Percentiles rank a stretch among this genome's conserved stretches.
phyloP scores from a whole-genome alignment of 2,888 invertebrate species.

The Lasius platythorax region DNA sequence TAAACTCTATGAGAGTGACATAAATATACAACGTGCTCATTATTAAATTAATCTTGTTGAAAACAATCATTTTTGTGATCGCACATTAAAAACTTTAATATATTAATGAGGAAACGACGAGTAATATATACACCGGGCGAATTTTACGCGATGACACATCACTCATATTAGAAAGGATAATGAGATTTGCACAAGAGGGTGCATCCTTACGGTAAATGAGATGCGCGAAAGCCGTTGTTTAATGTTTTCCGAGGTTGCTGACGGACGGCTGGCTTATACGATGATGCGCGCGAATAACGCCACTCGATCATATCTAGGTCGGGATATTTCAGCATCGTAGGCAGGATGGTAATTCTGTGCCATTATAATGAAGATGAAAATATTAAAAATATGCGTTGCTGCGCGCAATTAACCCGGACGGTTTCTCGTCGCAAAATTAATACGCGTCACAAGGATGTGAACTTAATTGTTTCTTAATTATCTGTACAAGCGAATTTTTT shows the following conservation, averaged over 20 bases:
- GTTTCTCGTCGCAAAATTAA: slow-evolving; percentile 3
- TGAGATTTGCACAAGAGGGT: slow-evolving; percentile 62
- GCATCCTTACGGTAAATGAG: slow-evolving; percentile 45
- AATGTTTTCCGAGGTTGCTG: slow-evolving; percentile 47
- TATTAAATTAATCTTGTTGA: neutral
- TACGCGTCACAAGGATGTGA: neutral
- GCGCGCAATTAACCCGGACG: slow-evolving; percentile 27
- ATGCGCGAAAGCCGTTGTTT: slow-evolving; percentile 50
- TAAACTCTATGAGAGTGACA: neutral
- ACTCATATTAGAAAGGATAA: slow-evolving; percentile 61
- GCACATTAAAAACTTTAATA: slow-evolving; percentile 5
- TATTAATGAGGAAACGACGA: slow-evolving; percentile 19
- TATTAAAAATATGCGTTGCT: slow-evolving; percentile 38
- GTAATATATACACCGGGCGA: slow-evolving; percentile 3
- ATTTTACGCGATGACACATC: slow-evolving; percentile 46
- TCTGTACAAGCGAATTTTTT: neutral
- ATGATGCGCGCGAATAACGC: slow-evolving; percentile 56
- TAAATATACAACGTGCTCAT: neutral
- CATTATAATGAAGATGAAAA: slow-evolving; percentile 28
- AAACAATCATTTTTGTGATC: slow-evolving; percentile 15
- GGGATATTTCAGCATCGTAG: slow-evolving; percentile 36
- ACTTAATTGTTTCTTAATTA: slow-evolving; percentile 37
- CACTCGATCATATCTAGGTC: slow-evolving; percentile 47
- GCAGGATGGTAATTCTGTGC: slow-evolving; percentile 7
- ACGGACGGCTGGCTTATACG: slow-evolving; percentile 52